Evolutionary conservation across 2,888 invertebrate species (phyloP), one percentile per base, ranked within the genome.

Genomic region (Aelia acuminata): DNA sequence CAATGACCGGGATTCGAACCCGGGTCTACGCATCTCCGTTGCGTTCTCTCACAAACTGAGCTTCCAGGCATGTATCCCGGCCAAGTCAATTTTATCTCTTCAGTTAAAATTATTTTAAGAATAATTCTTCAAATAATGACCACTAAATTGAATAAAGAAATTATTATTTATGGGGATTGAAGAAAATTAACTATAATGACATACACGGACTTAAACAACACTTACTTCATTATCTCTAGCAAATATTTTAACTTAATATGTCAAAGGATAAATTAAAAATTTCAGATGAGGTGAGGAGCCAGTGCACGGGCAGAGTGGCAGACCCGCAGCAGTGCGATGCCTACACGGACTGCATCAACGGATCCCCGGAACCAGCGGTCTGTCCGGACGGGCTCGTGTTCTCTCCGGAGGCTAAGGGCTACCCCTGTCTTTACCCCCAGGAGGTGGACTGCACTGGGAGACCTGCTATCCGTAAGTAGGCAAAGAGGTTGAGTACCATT

Each of bases 341-440:
- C 91, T 96, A 96, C 91, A 93, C 95, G 88, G 95, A 96, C 91
- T 96, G 96, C 91, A 92, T 94, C 92, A 53, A 70, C 22, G 97
- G 97, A 31, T 94, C 95, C 8, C 93, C 95, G 0, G 95, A 95
- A 91, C 95, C 96, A 91, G 96, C 96, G 91, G 92, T 95, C 7
- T 97, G 97, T 90, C 96, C 97, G 0, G 97, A 97, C 91, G 97
- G 97, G 63, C 93, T 97, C 35, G 93, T 96, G 0, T 97, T 95
- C 93, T 96, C 97, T 91, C 94, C 96, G 10, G 94, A 95, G 85
- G 94, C 94, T 39, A 94, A 94, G 89, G 94, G 94, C 31, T 96
- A 95, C 91, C 96, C 96, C 4, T 97, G 97, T 91, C 95, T 96
- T 91, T 97, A 97, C 92, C 97, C 97, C 86, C 95, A 95, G 89